A percentile compares a stretch with the other conserved stretches of the same genome.
Conservation (phyloP, 2,113 vertebrate species). For the Tympanuchus pallidicinctus region DNA sequence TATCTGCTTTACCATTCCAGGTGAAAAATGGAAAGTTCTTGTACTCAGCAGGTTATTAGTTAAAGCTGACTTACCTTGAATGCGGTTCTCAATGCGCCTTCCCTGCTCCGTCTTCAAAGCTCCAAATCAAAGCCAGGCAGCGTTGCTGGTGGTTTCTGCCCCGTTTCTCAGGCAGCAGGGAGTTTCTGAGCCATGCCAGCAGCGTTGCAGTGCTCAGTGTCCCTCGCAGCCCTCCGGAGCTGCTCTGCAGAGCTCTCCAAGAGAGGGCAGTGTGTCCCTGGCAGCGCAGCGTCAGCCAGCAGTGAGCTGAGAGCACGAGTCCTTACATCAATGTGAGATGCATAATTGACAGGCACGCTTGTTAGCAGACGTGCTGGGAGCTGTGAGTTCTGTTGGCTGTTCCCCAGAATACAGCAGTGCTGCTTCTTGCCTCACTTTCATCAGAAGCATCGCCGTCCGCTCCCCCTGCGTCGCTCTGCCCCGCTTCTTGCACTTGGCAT, state of each 20-base stretch:
- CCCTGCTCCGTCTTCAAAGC: background rate
- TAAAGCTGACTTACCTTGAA: constrained; percentile 4
- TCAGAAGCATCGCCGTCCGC: background rate
- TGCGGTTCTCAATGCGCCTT: background rate
- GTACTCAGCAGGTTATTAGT: background rate
- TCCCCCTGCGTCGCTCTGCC: background rate
- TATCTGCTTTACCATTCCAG: background rate
- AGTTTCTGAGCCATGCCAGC: background rate
- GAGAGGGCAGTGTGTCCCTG: constrained; percentile 60
- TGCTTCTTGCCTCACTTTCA: background rate
- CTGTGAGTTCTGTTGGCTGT: background rate
- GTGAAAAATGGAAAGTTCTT: rapidly evolving
- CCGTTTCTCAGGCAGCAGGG: background rate
- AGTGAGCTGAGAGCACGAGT: background rate
- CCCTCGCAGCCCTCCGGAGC: rapidly evolving
- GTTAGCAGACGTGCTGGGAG: background rate
- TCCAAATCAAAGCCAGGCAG: background rate
- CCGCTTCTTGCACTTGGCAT: constrained; percentile 22
- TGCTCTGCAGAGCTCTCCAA: background rate
- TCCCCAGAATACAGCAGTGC: background rate
- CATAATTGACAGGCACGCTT: background rate
- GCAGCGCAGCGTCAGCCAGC: background rate
- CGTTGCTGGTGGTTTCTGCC: background rate
- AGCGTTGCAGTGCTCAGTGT: rapidly evolving
- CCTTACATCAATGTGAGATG: background rate